Evolutionary conservation across 1,140 invertebrate species (phyloP).

Genomic region (Zaprionus taronus): DNA sequence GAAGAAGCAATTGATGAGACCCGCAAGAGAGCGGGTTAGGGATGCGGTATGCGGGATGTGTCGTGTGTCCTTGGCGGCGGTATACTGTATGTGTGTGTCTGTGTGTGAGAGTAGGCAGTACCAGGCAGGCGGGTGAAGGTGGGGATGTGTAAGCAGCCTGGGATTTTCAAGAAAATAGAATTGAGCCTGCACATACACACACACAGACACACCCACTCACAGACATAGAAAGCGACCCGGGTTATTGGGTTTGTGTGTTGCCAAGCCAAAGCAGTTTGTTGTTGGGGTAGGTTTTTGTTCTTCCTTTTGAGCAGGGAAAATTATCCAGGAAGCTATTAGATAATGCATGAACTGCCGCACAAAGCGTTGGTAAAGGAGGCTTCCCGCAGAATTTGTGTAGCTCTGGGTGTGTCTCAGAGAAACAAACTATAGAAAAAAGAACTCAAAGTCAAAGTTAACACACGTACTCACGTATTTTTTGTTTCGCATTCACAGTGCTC

Average conservation of each 20-base stretch:
- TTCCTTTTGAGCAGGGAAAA: slow-evolving; percentile 38
- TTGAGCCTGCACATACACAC: slow-evolving; percentile 43
- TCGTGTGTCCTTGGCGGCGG: slow-evolving; percentile 66
- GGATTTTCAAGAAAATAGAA: slow-evolving; percentile 70
- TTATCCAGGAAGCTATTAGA: slow-evolving; percentile 69
- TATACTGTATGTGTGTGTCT: slow-evolving; percentile 27
- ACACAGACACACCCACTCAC: slow-evolving; percentile 21
- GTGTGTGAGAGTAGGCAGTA: not conserved
- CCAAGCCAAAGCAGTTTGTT: slow-evolving; percentile 54
- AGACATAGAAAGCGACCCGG: slow-evolving; percentile 11
- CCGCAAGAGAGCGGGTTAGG: slow-evolving; percentile 7
- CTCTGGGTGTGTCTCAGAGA: slow-evolving; percentile 22
- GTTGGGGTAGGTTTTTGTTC: slow-evolving; percentile 85
- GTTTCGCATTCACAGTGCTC: slow-evolving; percentile 58
- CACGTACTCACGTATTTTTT: not conserved
- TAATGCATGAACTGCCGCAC: slow-evolving; percentile 51
- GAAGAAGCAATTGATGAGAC: slow-evolving; percentile 10
- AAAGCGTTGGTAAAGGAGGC: not conserved
- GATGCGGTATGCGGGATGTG: slow-evolving; percentile 34
- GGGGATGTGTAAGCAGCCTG: slow-evolving; percentile 44
- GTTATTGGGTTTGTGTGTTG: slow-evolving; percentile 33
- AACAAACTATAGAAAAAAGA: not conserved
- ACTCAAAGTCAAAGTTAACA: not conserved
- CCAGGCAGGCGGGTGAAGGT: not conserved
- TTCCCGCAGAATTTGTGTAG: not conserved